phyloP scores from a whole-genome alignment of 2,888 invertebrate genomes.

The Dryobota labecula region DNA sequence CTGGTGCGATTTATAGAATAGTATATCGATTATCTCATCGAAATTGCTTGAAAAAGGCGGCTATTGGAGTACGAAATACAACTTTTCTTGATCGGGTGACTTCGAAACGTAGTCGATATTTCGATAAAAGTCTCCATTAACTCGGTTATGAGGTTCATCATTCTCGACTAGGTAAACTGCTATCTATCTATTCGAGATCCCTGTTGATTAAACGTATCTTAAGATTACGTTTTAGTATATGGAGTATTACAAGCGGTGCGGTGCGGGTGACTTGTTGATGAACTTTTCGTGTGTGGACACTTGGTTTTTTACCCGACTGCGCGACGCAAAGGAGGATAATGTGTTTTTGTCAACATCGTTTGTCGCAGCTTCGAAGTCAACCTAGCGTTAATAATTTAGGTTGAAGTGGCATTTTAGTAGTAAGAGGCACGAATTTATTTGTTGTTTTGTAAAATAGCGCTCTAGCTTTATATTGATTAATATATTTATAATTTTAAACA shows the following conservation, averaged over 20 bases:
- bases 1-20: slow-evolving; percentile 83
- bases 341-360: neutral
- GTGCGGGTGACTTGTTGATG: neutral
- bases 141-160: neutral
- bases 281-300: slow-evolving; percentile 7
- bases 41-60: slow-evolving; percentile 69
- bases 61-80: slow-evolving; percentile 68
- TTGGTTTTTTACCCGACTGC: too few relatives aligned
- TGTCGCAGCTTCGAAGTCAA: slow-evolving; percentile 51
- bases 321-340: too few relatives aligned
- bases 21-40: slow-evolving; percentile 72
- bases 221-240: slow-evolving; percentile 13
- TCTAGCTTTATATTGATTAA: slow-evolving; percentile 83
- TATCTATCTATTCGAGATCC: neutral
- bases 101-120: slow-evolving; percentile 49
- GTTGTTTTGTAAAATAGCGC: slow-evolving; percentile 87
- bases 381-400: slow-evolving; percentile 52
- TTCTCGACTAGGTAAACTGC: neutral
- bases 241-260: too few relatives aligned
- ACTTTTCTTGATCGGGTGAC: slow-evolving; percentile 62
- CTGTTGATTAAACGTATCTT: slow-evolving; percentile 10
- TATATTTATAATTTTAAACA: slow-evolving; percentile 83
- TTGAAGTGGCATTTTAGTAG: slow-evolving; percentile 84
- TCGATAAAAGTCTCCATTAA: slow-evolving; percentile 1
- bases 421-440: slow-evolving; percentile 90